Percentiles rank a stretch among this genome's conserved stretches.
phyloP scores from a whole-genome alignment of 2,113 vertebrate genomes.

The Coracopsis vasa region DNA sequence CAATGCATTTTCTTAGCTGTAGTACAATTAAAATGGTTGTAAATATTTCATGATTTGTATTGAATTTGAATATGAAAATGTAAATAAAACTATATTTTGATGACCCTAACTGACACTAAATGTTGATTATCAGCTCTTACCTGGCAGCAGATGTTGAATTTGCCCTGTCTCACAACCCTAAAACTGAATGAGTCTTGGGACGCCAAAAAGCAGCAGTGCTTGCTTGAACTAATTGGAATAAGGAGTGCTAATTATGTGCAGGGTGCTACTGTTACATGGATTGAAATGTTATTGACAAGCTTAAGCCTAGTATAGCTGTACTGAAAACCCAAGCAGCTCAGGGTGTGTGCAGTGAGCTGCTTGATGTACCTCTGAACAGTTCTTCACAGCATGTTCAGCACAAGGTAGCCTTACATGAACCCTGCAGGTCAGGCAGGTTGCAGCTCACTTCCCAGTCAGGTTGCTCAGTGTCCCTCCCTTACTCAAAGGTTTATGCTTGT shows the following conservation, averaged over 20 bases:
- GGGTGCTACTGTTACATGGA: not conserved
- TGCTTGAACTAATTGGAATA: not conserved
- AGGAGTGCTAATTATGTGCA: not conserved
- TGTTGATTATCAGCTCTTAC: not conserved
- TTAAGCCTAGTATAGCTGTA: not conserved
- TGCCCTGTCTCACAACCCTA: not conserved
- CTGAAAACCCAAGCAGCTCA: not conserved
- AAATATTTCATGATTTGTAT: constrained; percentile 80
- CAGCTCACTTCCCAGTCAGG: not conserved
- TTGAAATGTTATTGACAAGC: not conserved
- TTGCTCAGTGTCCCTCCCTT: not conserved
- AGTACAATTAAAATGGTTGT: constrained; percentile 69
- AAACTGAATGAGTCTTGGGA: not conserved
- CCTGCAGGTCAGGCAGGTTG: not conserved
- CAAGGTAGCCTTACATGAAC: not conserved
- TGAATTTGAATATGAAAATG: constrained; percentile 77
- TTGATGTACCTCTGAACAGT: not conserved
- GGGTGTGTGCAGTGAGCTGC: not conserved
- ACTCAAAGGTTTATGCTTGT: not conserved
- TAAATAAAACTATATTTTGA: constrained; percentile 81
- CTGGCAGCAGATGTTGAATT: not conserved
- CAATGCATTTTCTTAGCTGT: constrained; percentile 62
- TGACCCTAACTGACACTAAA: constrained; percentile 23
- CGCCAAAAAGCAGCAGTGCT: not conserved
- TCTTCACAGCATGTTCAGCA: not conserved